Percentiles rank a stretch among this genome's conserved stretches.
These are phyloP conservation scores for Dichetophora obliterata DNA, from an alignment of 2,888 invertebrate species.

Conservation along the genomic window DNA sequence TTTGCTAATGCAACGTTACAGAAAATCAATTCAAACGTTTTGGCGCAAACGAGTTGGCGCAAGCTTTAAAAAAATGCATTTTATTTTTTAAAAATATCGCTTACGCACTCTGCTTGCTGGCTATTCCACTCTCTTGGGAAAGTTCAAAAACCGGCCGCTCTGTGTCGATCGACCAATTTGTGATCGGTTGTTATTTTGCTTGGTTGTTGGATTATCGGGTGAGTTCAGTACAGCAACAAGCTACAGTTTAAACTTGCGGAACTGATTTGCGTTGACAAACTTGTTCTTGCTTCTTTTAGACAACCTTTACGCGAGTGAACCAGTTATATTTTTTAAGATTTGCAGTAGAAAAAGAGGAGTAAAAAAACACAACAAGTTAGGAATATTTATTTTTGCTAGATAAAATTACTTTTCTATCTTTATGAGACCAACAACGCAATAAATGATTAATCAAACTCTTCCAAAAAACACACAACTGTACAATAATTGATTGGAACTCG, in stretches of 20 bases:
- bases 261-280: neutral
- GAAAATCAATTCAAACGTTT: constrained; percentile 2
- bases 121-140: constrained; percentile 3
- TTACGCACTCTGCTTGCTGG: constrained; percentile 55
- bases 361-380: too few species aligned
- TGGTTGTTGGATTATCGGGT: neutral
- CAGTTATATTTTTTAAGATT: too few species aligned
- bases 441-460: too few species aligned
- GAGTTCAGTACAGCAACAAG: neutral
- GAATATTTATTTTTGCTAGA: too few species aligned
- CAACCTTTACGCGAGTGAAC: neutral
- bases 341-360: neutral
- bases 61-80: too few species aligned
- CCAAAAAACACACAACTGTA: too few species aligned
- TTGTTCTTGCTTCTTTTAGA: constrained; percentile 1
- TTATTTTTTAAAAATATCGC: neutral
- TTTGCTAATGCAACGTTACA: neutral
- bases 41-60: constrained; percentile 12
- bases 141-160: constrained; percentile 30
- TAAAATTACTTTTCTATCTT: too few species aligned
- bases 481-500: too few species aligned
- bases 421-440: too few species aligned
- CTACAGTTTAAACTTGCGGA: neutral
- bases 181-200: neutral
- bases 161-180: constrained; percentile 5